Evolutionary conservation across 2,113 vertebrate genomes (phyloP), one percentile per base, ranked within the genome.

Genomic region (Osmerus eperlanus): DNA sequence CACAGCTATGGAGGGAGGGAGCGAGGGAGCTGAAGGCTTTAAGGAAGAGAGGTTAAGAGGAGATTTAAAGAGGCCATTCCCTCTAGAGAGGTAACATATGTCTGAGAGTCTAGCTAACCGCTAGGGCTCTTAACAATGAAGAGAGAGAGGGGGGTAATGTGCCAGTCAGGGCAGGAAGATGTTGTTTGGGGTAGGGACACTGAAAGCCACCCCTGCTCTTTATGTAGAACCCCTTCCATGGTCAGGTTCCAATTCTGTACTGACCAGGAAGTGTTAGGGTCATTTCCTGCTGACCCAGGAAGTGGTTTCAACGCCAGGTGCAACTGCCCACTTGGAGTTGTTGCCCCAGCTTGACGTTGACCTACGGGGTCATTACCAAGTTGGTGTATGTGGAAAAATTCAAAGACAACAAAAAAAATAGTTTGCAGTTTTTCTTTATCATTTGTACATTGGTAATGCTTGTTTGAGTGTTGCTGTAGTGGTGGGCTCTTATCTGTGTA

Each of bases 201-300:
- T 69, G 28, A 9, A 14, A 2, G 55, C 15, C 14, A 63, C 70
- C 71, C 16, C 74, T 61, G 19, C 55, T 66, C 77, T 13, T 36
- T 36, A 36, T 36, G 12, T 28, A 13, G 19, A 2, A 14, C 19
- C 59, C 3, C 12, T 16, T 64, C 18, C 13, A 12, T 11, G 28
- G 25, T 13, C 16, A 12, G 2, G 8, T 2, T 28, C 16, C 25
- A 29, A 56, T 13, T 11, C 23, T 63, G 3, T 63, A 4, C 12
- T 63, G 58, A 21, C 72, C 54, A 56, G 62, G 54, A 67, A 68
- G 13, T 70, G 9, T 0, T 41, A 8, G 32, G 13, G 55, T 51
- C 47, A 36, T 69, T 81, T 78, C 74, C 74, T 84, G 75, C 65
- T 56, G 47, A 76, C 8, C 32, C 72, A 81, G 82, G 77, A 82